phyloP scores from a whole-genome alignment of 2,113 vertebrate species.

The Hyaena hyaena region DNA sequence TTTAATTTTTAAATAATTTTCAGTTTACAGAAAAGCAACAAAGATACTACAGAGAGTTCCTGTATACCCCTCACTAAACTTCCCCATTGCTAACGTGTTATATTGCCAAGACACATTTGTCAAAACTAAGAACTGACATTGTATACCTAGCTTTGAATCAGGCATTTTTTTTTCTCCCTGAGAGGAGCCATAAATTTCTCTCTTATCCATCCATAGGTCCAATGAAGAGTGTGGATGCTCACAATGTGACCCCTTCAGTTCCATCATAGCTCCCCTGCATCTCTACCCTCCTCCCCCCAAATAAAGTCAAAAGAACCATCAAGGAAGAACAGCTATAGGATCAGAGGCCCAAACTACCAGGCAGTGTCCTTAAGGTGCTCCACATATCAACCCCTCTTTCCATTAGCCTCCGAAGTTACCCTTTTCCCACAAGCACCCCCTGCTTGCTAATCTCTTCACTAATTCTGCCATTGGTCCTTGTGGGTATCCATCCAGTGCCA shows the following conservation, averaged over 20 bases:
- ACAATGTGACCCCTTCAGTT: background rate
- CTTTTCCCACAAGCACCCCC: background rate
- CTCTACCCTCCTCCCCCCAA: background rate
- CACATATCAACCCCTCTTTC: background rate
- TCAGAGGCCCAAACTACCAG: background rate
- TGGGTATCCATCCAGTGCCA: background rate
- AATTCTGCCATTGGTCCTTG: background rate
- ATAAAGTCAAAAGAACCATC: background rate
- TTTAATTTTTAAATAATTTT: background rate
- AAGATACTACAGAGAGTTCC: background rate
- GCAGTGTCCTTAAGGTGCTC: background rate
- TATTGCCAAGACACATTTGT: background rate
- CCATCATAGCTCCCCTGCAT: background rate
- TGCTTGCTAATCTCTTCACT: background rate
- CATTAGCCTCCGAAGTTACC: background rate
- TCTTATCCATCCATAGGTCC: background rate
- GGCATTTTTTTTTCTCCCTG: background rate
- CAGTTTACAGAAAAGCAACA: background rate
- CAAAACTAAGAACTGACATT: conserved; percentile 6
- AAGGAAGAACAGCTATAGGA: background rate
- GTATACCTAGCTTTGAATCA: background rate
- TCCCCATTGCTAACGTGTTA: background rate
- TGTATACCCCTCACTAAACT: background rate
- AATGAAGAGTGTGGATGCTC: background rate
- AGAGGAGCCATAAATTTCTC: background rate